Evolutionary conservation across 2,113 vertebrate genomes (phyloP), one percentile per base, ranked within the genome.

Genomic region (Bubo blakistoni): DNA sequence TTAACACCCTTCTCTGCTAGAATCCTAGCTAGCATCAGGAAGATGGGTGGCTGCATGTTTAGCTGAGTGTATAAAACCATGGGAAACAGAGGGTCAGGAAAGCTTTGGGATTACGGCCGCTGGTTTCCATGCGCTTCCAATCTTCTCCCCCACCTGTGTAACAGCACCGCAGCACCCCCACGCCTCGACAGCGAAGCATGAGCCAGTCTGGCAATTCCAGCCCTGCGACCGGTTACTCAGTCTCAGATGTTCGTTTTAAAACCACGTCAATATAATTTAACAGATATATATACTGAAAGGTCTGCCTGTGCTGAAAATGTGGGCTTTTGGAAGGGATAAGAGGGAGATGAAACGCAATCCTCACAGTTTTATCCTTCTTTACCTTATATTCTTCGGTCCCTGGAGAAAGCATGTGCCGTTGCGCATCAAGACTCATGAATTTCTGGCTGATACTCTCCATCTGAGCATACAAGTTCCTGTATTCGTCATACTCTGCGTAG

Each of bases 321-420:
- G 22, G 47, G 18, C 25, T 82, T 69, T 20, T 5, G 25, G 42
- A n/a, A 27, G 16, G 20, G 21, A 2, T 7, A 29, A 32, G 46
- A 72, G 40, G 36, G 10, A 69, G 29, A 27, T 6, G 7, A 90
- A 52, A 67, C 51, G 65, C 30, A 26, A 2, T 4, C 21, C 57
- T 72, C 15, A 42, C 42, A 13, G n/a, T 72, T 86, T 54, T n/a
- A n/a, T 58, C 32, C 34, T 79, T 36, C 49, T 49, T 91, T 96
- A 99, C 99, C 99, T 99, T 98, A 94, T 99, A 98, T 80, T 99
- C 98, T 96, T 98, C 98, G 94, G 99, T 98, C 92, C 98, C 98
- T 3, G 98, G 98, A 70, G 97, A 91, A 93, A 99, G 96, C 51
- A 98, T 98, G 65, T 98, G 98, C 86, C 98, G 96, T 73, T 98